Evolutionary conservation across 2,113 vertebrate genomes (phyloP), one percentile per base, ranked within the genome.

Genomic region (Uria lomvia): DNA sequence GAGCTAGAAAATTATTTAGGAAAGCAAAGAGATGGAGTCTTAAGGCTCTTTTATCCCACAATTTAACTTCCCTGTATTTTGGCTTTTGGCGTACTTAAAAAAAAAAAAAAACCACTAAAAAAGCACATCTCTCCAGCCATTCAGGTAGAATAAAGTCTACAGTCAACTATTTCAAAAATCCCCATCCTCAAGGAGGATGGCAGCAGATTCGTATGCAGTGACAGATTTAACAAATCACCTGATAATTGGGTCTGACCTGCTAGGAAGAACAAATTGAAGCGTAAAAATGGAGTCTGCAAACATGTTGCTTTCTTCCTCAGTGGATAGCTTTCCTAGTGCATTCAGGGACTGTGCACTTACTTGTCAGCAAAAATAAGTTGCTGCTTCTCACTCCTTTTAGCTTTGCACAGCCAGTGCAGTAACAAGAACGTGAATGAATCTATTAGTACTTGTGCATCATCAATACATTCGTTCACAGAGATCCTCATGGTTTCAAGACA

Each of bases 191-290:
- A 78, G 72, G 40, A 86, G 63, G 42, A 77, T 74, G 65, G 78
- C 75, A 94, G 92, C 32, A 86, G 75, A 70, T 88, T 84, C 92
- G 55, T 84, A 84, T 72, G 71, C 81, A 86, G 65, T 77, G 90
- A 86, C 79, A 86, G 86, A 38, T 91, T 94, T 96, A 88, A 94
- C 86, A 95, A 90, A 93, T 97, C 90, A 77, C 88, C 86, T 58
- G 83, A 74, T 86, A 90, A 95, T 79, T 92, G 82, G 32, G 55
- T 75, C 79, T 86, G 67, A 89, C 76, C 75, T 89, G 42, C 62
- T 23, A 45, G 60, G 45, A 89, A 93, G 88, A 91, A 89, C 45
- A 93, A 91, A 77, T 36, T 88, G 79, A 91, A 91, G 65, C 36
- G 3, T 68, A 91, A 87, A 93, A 94, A 72, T 58, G 59, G 55